Percentiles rank a stretch among this genome's conserved stretches.
These are phyloP conservation scores for Thaumatotibia leucotreta DNA, from an alignment of 1,140 invertebrate genomes.

Conservation along the genomic window DNA sequence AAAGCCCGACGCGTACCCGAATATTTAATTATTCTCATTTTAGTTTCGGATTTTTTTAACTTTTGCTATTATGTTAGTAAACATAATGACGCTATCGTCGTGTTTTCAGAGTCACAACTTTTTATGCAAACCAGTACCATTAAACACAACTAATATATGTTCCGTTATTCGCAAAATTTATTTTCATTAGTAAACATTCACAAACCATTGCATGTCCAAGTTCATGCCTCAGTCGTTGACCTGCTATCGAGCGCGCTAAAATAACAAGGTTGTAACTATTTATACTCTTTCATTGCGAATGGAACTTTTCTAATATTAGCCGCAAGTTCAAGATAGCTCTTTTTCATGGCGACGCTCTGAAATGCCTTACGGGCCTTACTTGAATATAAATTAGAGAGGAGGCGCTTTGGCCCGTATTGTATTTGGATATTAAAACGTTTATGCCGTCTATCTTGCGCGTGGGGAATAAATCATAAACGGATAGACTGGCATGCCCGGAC, in stretches of 20 bases:
- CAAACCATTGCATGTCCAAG: not conserved
- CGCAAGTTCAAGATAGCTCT: slow-evolving; percentile 1
- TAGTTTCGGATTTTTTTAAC: too few species aligned
- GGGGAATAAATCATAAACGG: not conserved
- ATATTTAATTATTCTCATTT: too few species aligned
- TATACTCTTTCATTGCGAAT: not conserved
- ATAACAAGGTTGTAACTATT: slow-evolving; percentile 10
- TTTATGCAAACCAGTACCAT: too few species aligned
- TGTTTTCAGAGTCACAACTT: too few species aligned
- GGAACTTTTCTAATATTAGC: not conserved
- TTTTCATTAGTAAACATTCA: not conserved
- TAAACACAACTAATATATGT: not conserved
- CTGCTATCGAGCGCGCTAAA: not conserved
- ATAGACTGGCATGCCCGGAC: too few species aligned
- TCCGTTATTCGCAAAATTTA: not conserved
- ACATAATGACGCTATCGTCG: too few species aligned
- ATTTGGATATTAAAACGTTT: not conserved
- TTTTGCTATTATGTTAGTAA: too few species aligned
- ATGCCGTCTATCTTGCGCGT: not conserved
- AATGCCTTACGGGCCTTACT: not conserved
- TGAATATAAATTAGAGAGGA: not conserved
- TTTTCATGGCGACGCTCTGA: not conserved
- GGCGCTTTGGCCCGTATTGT: not conserved
- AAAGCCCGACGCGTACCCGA: too few species aligned
- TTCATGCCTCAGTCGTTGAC: not conserved